These are phyloP conservation scores for Peromyscus polionotus DNA, from an alignment of 2,113 vertebrate genomes.

Conservation along the genomic window DNA sequence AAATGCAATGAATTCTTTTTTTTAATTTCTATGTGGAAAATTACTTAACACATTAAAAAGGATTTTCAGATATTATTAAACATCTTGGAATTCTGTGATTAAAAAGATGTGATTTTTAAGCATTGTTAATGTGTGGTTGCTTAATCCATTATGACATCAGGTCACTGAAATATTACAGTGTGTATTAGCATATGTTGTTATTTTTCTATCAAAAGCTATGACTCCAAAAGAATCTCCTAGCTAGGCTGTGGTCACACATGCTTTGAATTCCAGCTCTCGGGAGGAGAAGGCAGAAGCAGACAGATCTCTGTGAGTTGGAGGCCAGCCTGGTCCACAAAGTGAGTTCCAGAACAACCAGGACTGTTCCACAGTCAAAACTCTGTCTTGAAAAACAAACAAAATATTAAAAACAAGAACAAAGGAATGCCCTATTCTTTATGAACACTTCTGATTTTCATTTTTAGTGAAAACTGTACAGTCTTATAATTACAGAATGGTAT, in stretches of 20 bases:
- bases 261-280: background rate
- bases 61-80: background rate
- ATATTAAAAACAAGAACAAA: background rate
- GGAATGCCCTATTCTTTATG: background rate
- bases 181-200: background rate
- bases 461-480: background rate
- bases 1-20: background rate
- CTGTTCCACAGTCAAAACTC: background rate
- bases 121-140: background rate
- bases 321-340: background rate
- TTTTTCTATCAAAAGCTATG: background rate
- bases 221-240: background rate
- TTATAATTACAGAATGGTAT: constrained; percentile 61
- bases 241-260: background rate
- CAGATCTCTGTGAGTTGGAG: background rate
- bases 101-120: background rate
- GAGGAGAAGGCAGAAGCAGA: background rate
- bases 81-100: constrained; percentile 12
- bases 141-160: background rate
- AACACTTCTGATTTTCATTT: constrained; percentile 41
- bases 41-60: background rate
- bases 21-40: background rate
- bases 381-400: background rate
- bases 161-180: background rate
- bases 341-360: background rate